Conservation (phyloP, 2,113 vertebrate species). For the Lethenteron reissneri region DNA sequence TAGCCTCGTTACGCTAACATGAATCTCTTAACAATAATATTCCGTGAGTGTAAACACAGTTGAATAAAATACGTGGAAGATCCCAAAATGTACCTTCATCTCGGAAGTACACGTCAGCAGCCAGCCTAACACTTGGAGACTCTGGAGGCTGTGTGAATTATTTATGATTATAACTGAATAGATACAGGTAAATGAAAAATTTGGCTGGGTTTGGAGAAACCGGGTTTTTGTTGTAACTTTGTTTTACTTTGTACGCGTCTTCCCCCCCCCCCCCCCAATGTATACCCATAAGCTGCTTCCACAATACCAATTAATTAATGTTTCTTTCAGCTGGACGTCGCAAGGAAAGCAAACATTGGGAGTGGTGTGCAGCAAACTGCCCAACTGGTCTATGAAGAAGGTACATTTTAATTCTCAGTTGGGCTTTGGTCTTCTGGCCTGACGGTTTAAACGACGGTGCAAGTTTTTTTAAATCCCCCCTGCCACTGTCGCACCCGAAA, state of each 20-base stretch:
- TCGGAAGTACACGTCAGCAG: no score
- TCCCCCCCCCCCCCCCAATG: neutral
- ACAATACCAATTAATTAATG: neutral
- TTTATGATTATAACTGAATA: no score
- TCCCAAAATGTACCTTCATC: no score
- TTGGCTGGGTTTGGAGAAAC: neutral
- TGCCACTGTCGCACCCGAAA: no score
- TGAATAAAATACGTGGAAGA: neutral
- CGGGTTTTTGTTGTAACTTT: neutral
- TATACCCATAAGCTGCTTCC: neutral
- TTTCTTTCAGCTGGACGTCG: constrained; percentile 39
- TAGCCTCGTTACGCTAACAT: neutral
- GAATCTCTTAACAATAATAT: neutral
- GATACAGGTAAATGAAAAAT: no score
- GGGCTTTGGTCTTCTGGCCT: no score
- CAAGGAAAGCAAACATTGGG: constrained; percentile 20
- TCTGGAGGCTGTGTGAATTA: no score
- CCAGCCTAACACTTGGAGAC: no score
- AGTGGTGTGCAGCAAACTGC: constrained; percentile 40
- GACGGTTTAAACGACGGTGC: no score
- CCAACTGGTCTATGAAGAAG: constrained; percentile 81
- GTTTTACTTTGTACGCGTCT: neutral
- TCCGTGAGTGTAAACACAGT: neutral
- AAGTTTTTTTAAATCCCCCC: no score
- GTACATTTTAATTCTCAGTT: constrained; percentile 18